Percentiles rank a stretch among this genome's conserved stretches.
Conservation (phyloP, 1,140 invertebrate genomes). For the Helicoverpa armigera region DNA sequence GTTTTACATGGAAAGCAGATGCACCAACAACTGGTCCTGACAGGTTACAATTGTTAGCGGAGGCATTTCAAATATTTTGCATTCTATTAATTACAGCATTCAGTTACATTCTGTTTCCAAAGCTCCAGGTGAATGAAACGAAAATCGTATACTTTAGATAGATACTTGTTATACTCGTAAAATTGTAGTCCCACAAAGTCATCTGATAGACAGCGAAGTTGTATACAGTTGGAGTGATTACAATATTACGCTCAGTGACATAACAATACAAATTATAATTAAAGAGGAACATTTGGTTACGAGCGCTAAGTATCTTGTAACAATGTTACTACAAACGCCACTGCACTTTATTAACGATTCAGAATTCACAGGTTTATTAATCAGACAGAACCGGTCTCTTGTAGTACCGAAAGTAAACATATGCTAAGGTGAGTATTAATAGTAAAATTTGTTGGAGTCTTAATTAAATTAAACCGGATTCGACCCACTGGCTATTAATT, state of each 20-base stretch:
- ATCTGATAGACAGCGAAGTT: slow-evolving; percentile 3
- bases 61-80: slow-evolving; percentile 18
- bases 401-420: slow-evolving; percentile 45
- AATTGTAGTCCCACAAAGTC: background rate
- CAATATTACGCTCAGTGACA: background rate
- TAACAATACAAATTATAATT: slow-evolving; percentile 20
- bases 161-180: background rate
- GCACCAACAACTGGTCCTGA: slow-evolving; percentile 40
- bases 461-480: slow-evolving; percentile 58
- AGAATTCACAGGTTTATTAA: slow-evolving; percentile 39
- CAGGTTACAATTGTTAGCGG: slow-evolving; percentile 33
- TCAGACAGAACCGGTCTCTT: slow-evolving; percentile 36
- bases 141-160: background rate
- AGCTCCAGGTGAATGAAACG: background rate
- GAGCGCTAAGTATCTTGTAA: slow-evolving; percentile 29
- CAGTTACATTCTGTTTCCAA: background rate
- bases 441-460: slow-evolving; percentile 49
- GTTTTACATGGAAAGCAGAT: slow-evolving; percentile 47
- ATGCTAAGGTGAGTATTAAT: slow-evolving; percentile 34
- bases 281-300: slow-evolving; percentile 21
- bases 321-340: slow-evolving; percentile 31
- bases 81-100: slow-evolving; percentile 14
- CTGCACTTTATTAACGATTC: slow-evolving; percentile 35
- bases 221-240: background rate
- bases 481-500: slow-evolving; percentile 47